phyloP scores from a whole-genome alignment of 2,797 vertebrate species.

The Girardinus metallicus region DNA sequence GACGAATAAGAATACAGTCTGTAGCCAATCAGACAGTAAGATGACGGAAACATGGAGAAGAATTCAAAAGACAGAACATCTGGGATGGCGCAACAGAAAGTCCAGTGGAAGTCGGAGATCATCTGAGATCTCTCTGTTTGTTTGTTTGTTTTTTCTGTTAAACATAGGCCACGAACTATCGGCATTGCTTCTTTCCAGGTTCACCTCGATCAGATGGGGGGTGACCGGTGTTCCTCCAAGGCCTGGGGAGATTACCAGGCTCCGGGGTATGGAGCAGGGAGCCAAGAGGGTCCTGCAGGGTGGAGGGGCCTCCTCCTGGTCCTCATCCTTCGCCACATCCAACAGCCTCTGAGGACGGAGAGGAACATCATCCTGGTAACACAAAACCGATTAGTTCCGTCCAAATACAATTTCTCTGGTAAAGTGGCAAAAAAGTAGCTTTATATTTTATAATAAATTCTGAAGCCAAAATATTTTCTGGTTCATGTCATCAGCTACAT shows the following conservation, averaged over 20 bases:
- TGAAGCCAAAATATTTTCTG: neutral
- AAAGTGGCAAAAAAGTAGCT: neutral
- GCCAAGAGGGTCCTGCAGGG: conserved; percentile 39
- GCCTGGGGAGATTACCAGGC: conserved; percentile 62
- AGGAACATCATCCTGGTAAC: neutral
- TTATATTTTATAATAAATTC: neutral
- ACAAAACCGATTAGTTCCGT: neutral
- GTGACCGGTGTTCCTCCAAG: conserved; percentile 76
- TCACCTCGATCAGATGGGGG: conserved; percentile 80
- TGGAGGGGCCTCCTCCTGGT: conserved; percentile 50
- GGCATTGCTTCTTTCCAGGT: too few relatives aligned
- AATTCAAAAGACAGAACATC: too few relatives aligned
- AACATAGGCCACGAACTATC: too few relatives aligned
- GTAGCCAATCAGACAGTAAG: too few relatives aligned
- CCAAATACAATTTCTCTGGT: neutral
- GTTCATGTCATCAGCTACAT: neutral
- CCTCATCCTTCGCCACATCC: conserved; percentile 51
- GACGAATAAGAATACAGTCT: too few relatives aligned
- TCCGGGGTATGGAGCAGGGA: conserved; percentile 60
- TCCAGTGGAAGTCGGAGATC: too few relatives aligned
- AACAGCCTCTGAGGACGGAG: conserved; percentile 58
- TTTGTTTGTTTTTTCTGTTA: too few relatives aligned
- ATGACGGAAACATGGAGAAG: too few relatives aligned
- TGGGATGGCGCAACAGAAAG: too few relatives aligned
- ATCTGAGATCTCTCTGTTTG: too few relatives aligned